A percentile compares a stretch with the other conserved stretches of the same genome.
These are phyloP conservation scores for Yasuhikotakia modesta DNA, from an alignment of 2,797 vertebrate genomes.

Conservation along the genomic window DNA sequence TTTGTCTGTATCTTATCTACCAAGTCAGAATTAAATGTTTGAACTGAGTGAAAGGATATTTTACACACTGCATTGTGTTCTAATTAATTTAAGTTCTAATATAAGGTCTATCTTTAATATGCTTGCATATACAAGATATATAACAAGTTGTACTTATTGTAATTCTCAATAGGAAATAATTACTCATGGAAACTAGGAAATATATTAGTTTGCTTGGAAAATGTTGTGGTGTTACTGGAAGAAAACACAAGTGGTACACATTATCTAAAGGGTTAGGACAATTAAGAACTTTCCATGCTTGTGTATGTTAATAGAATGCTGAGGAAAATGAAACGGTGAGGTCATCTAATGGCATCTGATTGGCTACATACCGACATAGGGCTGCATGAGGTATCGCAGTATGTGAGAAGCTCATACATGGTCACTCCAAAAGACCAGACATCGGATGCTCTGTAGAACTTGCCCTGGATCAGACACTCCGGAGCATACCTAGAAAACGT, in stretches of 20 bases:
- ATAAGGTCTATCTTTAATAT: too few species aligned
- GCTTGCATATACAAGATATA: too few species aligned
- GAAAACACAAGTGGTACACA: too few species aligned
- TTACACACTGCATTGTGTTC: neutral
- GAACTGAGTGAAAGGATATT: neutral
- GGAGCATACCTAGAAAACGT: constrained; percentile 87
- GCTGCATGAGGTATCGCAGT: constrained; percentile 85
- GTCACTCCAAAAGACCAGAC: constrained; percentile 98
- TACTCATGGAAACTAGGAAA: too few species aligned
- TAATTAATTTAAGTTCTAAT: too few species aligned
- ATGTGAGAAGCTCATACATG: constrained; percentile 93
- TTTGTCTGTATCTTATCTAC: neutral
- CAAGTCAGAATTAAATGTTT: neutral
- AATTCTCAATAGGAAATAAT: too few species aligned
- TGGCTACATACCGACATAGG: constrained; percentile 86
- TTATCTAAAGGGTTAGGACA: neutral
- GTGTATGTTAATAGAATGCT: neutral
- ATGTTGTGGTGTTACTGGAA: too few species aligned
- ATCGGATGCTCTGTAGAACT: constrained; percentile 94
- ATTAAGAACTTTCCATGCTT: too few species aligned
- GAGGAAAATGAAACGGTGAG: too few species aligned
- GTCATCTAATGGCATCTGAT: neutral
- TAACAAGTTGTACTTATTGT: too few species aligned
- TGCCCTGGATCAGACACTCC: constrained; percentile 89
- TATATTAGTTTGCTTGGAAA: too few species aligned